A percentile compares a stretch with the other conserved stretches of the same genome.
These are phyloP conservation scores for Pachyuromys duprasi DNA, from an alignment of 2,797 vertebrate genomes.

Conservation along the genomic window DNA sequence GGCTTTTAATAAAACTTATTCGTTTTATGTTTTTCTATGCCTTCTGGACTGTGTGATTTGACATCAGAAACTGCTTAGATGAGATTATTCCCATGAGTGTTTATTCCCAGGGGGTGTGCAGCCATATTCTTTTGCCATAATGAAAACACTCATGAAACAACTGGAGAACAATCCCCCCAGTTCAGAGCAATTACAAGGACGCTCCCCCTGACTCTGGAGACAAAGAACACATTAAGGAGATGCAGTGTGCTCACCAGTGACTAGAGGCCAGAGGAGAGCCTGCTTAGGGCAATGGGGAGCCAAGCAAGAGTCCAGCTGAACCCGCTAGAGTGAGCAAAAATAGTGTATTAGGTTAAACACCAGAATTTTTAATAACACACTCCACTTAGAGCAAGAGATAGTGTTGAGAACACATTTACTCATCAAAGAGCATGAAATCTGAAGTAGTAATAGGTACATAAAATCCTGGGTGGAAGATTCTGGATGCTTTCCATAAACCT, in stretches of 20 bases:
- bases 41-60: slow-evolving; percentile 74
- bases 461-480: neutral
- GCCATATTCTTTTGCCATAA: slow-evolving; percentile 67
- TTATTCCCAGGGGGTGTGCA: slow-evolving; percentile 68
- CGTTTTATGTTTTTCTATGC: slow-evolving; percentile 72
- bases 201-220: slow-evolving; percentile 16
- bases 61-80: slow-evolving; percentile 78
- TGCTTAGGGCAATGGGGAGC: neutral
- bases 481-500: slow-evolving; percentile 16
- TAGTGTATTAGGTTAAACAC: slow-evolving; percentile 13
- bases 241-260: slow-evolving; percentile 12
- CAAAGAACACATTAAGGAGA: slow-evolving; percentile 61
- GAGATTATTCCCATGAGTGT: slow-evolving; percentile 80
- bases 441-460: slow-evolving; percentile 25
- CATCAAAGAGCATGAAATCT: neutral
- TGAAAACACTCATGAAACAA: slow-evolving; percentile 66
- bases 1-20: slow-evolving; percentile 77
- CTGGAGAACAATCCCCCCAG: slow-evolving; percentile 51
- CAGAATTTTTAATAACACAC: neutral
- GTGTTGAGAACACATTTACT: neutral
- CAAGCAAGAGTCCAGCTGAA: neutral
- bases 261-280: neutral
- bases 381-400: slow-evolving; percentile 14
- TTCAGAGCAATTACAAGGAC: slow-evolving; percentile 47
- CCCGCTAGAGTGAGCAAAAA: neutral